Evolutionary conservation across 2,113 vertebrate genomes (phyloP).

Genomic region (Gasterosteus aculeatus): DNA sequence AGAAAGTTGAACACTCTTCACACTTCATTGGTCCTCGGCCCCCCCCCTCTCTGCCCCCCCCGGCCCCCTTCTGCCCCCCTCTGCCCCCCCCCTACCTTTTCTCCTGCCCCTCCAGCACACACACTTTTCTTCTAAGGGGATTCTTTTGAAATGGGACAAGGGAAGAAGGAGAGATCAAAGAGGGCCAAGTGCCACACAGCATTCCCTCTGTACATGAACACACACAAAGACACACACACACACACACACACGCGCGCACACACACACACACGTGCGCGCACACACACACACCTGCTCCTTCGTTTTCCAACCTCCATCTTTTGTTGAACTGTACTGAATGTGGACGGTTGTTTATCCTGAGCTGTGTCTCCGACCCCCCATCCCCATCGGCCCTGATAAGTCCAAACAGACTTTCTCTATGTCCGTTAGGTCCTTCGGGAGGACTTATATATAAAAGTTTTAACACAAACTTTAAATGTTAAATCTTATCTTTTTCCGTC

Average conservation of each 20-base stretch:
- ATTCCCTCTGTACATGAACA: slow-evolving; percentile 51
- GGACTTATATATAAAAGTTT: too few relatives aligned
- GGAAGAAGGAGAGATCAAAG: slow-evolving; percentile 90
- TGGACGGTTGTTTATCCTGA: background rate
- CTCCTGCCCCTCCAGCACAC: slow-evolving; percentile 69
- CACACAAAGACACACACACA: slow-evolving; percentile 40
- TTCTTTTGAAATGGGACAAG: slow-evolving; percentile 91
- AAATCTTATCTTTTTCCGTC: too few relatives aligned
- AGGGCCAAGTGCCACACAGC: slow-evolving; percentile 88
- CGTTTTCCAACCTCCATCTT: slow-evolving; percentile 18
- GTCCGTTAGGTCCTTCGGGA: too few relatives aligned
- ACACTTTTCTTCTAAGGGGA: slow-evolving; percentile 79
- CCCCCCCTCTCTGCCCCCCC: background rate
- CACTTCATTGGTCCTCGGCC: slow-evolving; percentile 86
- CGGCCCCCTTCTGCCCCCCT: slow-evolving; percentile 9
- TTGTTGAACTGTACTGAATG: background rate
- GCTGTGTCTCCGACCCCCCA: background rate
- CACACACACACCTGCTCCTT: slow-evolving; percentile 12
- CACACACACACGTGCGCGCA: slow-evolving; percentile 43
- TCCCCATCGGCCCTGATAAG: too few relatives aligned
- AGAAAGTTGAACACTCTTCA: slow-evolving; percentile 91
- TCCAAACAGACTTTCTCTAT: too few relatives aligned
- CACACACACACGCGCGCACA: slow-evolving; percentile 38
- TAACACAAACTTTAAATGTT: too few relatives aligned
- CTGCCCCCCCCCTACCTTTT: slow-evolving; percentile 50